A percentile compares a stretch with the other conserved stretches of the same genome.
These are phyloP conservation scores for Leucophora obtusa DNA, from an alignment of 2,888 invertebrate species.

Conservation along the genomic window DNA sequence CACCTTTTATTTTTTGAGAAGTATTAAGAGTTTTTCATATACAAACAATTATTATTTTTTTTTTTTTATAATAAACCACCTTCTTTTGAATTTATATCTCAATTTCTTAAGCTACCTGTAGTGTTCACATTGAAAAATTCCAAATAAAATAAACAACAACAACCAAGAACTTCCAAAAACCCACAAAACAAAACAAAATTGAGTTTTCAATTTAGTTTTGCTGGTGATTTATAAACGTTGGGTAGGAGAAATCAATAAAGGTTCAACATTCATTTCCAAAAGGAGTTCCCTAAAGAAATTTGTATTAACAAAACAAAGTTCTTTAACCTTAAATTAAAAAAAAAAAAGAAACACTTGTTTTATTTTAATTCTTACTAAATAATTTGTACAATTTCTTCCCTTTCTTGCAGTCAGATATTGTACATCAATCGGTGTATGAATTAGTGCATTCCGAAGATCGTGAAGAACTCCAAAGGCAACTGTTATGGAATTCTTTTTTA, in stretches of 20 bases:
- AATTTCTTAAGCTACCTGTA: conserved; percentile 56
- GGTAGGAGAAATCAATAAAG: conserved; percentile 57
- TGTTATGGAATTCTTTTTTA: conserved; percentile 96
- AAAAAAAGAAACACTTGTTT: conserved; percentile 10
- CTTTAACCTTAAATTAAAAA: conserved; percentile 30
- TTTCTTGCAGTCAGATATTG: conserved; percentile 94
- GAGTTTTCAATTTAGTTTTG: conserved; percentile 74
- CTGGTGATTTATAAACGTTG: conserved; percentile 73
- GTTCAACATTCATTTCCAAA: conserved; percentile 1
- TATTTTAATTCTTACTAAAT: not conserved
- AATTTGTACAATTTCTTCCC: not conserved
- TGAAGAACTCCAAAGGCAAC: conserved; percentile 96
- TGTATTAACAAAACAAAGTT: conserved; percentile 55
- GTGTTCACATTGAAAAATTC: conserved; percentile 27
- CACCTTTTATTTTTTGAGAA: no score
- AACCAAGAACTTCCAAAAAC: not conserved
- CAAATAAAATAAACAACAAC: not conserved
- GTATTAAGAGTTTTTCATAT: no score
- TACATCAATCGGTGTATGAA: conserved; percentile 99
- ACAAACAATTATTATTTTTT: not conserved
- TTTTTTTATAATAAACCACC: conserved; percentile 42
- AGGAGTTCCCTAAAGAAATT: conserved; percentile 10
- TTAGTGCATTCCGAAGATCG: conserved; percentile 99
- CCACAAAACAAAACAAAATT: conserved; percentile 49
- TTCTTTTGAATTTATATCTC: conserved; percentile 56